A percentile compares a stretch with the other conserved stretches of the same genome.
phyloP scores from a whole-genome alignment of 2,888 invertebrate genomes.

The Drosophila putrida region DNA sequence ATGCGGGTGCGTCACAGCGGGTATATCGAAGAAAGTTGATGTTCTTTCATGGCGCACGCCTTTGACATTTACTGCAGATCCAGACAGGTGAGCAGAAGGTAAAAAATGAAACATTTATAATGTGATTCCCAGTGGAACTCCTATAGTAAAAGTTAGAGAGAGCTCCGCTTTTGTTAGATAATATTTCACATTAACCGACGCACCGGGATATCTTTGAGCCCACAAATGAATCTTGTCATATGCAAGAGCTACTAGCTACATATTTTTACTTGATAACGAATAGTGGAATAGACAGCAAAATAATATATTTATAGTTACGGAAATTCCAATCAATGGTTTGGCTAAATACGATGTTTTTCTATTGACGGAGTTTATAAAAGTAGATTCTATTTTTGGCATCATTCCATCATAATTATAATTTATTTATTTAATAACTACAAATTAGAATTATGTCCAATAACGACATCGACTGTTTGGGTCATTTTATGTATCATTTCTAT shows the following conservation, averaged over 20 bases:
- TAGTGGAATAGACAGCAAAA: slow-evolving; percentile 6
- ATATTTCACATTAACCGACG: slow-evolving; percentile 80
- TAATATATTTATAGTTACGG: background rate
- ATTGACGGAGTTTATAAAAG: background rate
- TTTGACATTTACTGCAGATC: slow-evolving; percentile 84
- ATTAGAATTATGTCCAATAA: too few species aligned
- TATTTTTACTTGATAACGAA: slow-evolving; percentile 3
- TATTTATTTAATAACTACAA: too few species aligned
- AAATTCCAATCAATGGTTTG: background rate
- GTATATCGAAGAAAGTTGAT: slow-evolving; percentile 86
- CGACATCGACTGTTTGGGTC: too few species aligned
- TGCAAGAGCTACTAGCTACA: slow-evolving; percentile 38
- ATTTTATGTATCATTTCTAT: too few species aligned
- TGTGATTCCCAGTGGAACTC: slow-evolving; percentile 37
- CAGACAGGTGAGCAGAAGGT: slow-evolving; percentile 32
- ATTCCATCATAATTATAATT: background rate
- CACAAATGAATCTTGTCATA: slow-evolving; percentile 73
- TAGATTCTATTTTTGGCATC: background rate
- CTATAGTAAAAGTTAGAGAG: slow-evolving; percentile 31
- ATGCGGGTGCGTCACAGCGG: slow-evolving; percentile 85
- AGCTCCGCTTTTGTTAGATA: slow-evolving; percentile 75
- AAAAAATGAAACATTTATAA: slow-evolving; percentile 50
- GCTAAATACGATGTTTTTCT: background rate
- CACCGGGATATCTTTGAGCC: slow-evolving; percentile 79
- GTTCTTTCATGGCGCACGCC: slow-evolving; percentile 86